Base-by-base conservation (phyloP, 2,113 vertebrate genomes). In the Gasterosteus nipponicus region DNA sequence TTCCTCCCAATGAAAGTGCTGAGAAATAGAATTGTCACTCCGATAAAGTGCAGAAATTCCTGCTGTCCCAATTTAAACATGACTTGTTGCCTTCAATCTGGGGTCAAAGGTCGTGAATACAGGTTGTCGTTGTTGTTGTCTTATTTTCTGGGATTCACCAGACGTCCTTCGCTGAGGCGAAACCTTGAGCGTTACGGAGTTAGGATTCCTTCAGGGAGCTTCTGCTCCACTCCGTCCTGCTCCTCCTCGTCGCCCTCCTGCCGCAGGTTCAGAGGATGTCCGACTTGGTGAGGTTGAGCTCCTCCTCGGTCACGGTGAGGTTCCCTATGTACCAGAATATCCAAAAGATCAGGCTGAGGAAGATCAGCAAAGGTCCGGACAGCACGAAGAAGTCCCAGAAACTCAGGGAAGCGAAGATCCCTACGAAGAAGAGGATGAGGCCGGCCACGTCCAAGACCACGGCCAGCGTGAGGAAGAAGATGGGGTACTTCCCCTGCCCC, bases 381-480 rank as follows among this genome's bases (percentile, higher is more conserved):
- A 96, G 92, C 57, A 99, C 81, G 0, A 98, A 95, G 69, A 98
- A 97, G 80, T 98, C 97, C 95, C 96, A 98, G 86, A 76, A 97
- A 5, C 81, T 86, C 7, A 97, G 7, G 0, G 90, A 77, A 0
- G 93, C 94, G 0, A 94, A 92, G 82, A 97, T 85, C 12, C 97
- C 97, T 7, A 96, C 0, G 0, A 98, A 66, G 53, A 99, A 87
- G 69, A 96, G 63, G 56, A 93, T 3, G 15, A 98, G 74, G 18
- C 97, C 97, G 0, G 54, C 0, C 0, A 87, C 5, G 2, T 97
- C 96, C 0, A 95, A 47, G 2, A 96, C 0, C 11, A 98, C 0
- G 0, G 92, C 97, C 61, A 97, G 0, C 0, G 79, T 0, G 1
- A 96, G 75, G 26, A 96, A 62, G 18, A 69, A 0, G 0, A 1